Percentiles rank a stretch among this genome's conserved stretches.
These are phyloP conservation scores for Myotis brandtii DNA, from an alignment of 2,113 vertebrate genomes.

Conservation along the genomic window DNA sequence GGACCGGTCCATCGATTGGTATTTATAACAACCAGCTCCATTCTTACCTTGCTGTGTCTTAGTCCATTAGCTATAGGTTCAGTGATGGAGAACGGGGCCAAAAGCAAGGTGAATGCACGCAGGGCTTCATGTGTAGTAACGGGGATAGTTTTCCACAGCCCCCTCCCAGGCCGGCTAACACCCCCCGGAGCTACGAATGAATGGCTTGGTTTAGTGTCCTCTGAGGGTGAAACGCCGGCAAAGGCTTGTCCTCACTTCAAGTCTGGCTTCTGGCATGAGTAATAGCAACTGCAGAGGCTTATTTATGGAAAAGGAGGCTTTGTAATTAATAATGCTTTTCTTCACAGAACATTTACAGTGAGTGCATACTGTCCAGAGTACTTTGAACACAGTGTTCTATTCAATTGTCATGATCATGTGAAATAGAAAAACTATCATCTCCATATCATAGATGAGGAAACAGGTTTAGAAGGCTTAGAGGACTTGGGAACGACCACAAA, in stretches of 20 bases:
- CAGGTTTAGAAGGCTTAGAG: neutral
- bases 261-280: neutral
- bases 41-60: neutral
- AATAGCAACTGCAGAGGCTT: neutral
- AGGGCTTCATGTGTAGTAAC: neutral
- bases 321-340: neutral
- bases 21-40: neutral
- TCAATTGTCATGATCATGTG: neutral
- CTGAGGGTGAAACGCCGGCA: neutral
- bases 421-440: neutral
- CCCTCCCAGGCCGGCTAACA: neutral
- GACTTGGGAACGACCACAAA: neutral
- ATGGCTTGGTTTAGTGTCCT: neutral
- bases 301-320: neutral
- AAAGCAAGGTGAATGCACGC: neutral
- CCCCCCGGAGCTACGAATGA: neutral
- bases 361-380: neutral
- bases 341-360: neutral
- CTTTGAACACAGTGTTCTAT: neutral
- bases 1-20: neutral
- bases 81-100: neutral
- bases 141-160: neutral
- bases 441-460: neutral
- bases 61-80: conserved; percentile 3
- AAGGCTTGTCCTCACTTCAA: neutral